phyloP scores from a whole-genome alignment of 2,797 vertebrate species.

The Percopsis omiscomaycus region DNA sequence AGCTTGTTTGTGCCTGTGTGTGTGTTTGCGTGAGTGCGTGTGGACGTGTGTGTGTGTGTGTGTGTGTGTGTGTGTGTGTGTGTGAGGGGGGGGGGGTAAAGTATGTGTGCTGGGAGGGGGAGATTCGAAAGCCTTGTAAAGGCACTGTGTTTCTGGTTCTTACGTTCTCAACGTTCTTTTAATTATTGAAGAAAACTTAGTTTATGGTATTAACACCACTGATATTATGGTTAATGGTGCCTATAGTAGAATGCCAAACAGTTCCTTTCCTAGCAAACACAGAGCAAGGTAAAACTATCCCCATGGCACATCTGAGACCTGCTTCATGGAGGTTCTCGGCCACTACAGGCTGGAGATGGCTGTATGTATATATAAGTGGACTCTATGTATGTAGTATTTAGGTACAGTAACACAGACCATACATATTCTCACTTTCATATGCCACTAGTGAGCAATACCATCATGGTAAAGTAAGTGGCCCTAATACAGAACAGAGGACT shows the following conservation, averaged over 20 bases:
- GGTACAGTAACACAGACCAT: too few relatives aligned
- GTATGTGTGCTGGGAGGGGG: conserved; percentile 24
- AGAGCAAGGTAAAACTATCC: conserved; percentile 8
- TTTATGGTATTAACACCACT: conserved; percentile 51
- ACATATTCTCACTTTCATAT: too few relatives aligned
- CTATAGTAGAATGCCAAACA: conserved; percentile 38
- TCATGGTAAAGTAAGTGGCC: too few relatives aligned
- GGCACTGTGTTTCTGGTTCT: conserved; percentile 46
- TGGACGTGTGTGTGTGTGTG: background rate
- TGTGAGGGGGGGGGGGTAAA: conserved; percentile 20
- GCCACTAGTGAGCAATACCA: too few relatives aligned
- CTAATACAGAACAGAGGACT: background rate
- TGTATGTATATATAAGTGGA: too few relatives aligned
- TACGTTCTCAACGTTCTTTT: conserved; percentile 21
- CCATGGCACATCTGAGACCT: conserved; percentile 1
- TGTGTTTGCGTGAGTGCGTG: background rate
- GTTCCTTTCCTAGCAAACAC: conserved; percentile 10
- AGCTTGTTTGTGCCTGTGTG: conserved; percentile 2
- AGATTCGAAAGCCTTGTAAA: conserved; percentile 50
- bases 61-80: background rate
- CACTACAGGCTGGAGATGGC: too few relatives aligned
- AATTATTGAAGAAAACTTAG: conserved; percentile 62
- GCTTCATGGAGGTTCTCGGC: too few relatives aligned
- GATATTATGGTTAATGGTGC: conserved; percentile 35
- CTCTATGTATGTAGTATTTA: too few relatives aligned